Evolutionary conservation across 2,888 invertebrate species (phyloP).

Genomic region (Drosophila stalkeri): DNA sequence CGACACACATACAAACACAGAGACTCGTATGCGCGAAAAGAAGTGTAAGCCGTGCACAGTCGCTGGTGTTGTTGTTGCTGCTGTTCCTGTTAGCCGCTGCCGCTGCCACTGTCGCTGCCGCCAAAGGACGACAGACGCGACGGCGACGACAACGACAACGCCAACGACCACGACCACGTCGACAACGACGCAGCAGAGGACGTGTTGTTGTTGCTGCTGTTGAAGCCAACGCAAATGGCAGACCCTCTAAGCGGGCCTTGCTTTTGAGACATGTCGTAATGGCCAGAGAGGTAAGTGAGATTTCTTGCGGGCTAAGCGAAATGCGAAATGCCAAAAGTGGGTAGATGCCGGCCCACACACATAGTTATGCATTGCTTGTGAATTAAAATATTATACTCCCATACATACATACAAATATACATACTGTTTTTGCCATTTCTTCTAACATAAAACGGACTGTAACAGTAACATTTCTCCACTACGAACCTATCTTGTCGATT

Average conservation of each 20-base stretch:
- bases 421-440: constrained; percentile 16
- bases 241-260: constrained; percentile 85
- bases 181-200: constrained; percentile 34
- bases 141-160: constrained; percentile 50
- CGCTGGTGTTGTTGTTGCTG: constrained; percentile 57
- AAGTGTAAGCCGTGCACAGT: constrained; percentile 71
- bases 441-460: constrained; percentile 25
- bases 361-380: constrained; percentile 42
- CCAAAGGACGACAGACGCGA: constrained; percentile 65
- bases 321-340: constrained; percentile 38
- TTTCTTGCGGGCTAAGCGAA: constrained; percentile 31
- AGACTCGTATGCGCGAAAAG: constrained; percentile 77
- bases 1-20: constrained; percentile 27
- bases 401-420: not conserved
- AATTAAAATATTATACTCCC: constrained; percentile 42
- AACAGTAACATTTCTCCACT: constrained; percentile 28
- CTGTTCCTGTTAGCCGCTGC: constrained; percentile 64
- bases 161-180: constrained; percentile 37
- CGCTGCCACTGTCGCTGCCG: constrained; percentile 63
- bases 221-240: constrained; percentile 82
- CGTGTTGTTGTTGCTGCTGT: constrained; percentile 54
- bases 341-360: constrained; percentile 47
- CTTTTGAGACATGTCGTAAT: constrained; percentile 86
- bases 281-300: constrained; percentile 85
- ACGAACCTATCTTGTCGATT: constrained; percentile 39